A percentile compares a stretch with the other conserved stretches of the same genome.
phyloP scores from a whole-genome alignment of 2,888 invertebrate genomes.

The Ctena decussata region DNA sequence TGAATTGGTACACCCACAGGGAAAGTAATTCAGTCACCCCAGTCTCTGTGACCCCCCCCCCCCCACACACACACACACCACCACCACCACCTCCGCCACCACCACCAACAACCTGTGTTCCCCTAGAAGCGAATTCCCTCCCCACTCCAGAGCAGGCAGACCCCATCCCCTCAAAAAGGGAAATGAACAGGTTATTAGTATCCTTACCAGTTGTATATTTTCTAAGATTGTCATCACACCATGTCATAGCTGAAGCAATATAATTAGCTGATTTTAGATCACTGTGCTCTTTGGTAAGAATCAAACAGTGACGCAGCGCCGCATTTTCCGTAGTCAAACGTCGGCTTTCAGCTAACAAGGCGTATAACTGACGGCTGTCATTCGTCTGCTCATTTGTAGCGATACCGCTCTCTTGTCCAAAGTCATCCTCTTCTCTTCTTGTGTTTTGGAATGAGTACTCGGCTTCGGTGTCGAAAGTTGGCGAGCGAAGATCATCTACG shows the following conservation, averaged over 20 bases:
- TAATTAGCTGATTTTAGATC: slow-evolving; percentile 53
- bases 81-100: too few relatives aligned
- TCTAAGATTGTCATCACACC: slow-evolving; percentile 57
- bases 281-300: slow-evolving; percentile 53
- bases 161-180: too few relatives aligned
- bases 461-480: neutral
- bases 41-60: too few relatives aligned
- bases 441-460: neutral
- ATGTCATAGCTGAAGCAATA: slow-evolving; percentile 49
- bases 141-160: too few relatives aligned
- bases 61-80: too few relatives aligned
- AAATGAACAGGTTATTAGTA: too few relatives aligned
- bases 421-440: neutral
- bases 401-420: neutral
- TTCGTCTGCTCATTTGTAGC: neutral
- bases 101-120: too few relatives aligned
- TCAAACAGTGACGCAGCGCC: slow-evolving; percentile 53
- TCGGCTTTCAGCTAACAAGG: slow-evolving; percentile 9
- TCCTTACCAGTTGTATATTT: slow-evolving; percentile 53
- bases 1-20: too few relatives aligned
- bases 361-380: neutral
- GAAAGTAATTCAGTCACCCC: too few relatives aligned
- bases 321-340: slow-evolving; percentile 51
- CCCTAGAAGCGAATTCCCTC: too few relatives aligned
- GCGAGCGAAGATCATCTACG: neutral